phyloP scores from a whole-genome alignment of 1,140 invertebrate species.

The Trichonephila clavipes region DNA sequence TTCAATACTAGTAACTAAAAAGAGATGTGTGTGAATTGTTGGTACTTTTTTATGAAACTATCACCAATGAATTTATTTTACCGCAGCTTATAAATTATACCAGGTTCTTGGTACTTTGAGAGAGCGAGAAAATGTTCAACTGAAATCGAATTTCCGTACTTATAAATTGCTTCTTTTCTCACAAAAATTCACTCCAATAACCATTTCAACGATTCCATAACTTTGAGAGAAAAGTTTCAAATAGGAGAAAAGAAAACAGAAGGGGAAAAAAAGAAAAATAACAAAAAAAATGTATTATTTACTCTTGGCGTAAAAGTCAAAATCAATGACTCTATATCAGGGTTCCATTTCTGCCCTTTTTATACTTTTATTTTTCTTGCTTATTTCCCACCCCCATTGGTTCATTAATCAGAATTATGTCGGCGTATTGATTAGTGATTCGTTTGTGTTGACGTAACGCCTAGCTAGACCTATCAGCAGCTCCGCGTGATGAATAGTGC shows the following conservation, averaged over 20 bases:
- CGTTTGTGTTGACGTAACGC: constrained; percentile 54
- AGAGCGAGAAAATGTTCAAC: neutral
- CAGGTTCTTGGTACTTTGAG: constrained; percentile 16
- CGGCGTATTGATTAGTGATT: constrained; percentile 39
- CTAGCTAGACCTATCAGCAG: constrained; percentile 33
- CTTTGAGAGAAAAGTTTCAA: neutral
- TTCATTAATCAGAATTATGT: constrained; percentile 61
- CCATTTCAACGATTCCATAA: constrained; percentile 16
- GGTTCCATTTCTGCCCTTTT: constrained; percentile 6
- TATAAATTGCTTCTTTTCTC: constrained; percentile 51
- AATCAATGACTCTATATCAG: constrained; percentile 47
- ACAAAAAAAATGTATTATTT: constrained; percentile 43
- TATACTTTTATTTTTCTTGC: constrained; percentile 36
- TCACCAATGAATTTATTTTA: constrained; percentile 21
- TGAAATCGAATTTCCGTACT: constrained; percentile 60
- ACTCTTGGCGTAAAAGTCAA: constrained; percentile 33
- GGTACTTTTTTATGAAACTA: neutral
- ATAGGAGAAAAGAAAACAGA: neutral
- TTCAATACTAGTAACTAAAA: neutral
- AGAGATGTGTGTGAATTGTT: neutral
- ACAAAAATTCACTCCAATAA: neutral
- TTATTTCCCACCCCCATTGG: neutral
- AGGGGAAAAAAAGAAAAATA: neutral
- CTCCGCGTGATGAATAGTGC: neutral
- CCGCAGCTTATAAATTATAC: constrained; percentile 1